Evolutionary conservation across 2,888 invertebrate species (phyloP).

Genomic region (Therioaphis trifolii): DNA sequence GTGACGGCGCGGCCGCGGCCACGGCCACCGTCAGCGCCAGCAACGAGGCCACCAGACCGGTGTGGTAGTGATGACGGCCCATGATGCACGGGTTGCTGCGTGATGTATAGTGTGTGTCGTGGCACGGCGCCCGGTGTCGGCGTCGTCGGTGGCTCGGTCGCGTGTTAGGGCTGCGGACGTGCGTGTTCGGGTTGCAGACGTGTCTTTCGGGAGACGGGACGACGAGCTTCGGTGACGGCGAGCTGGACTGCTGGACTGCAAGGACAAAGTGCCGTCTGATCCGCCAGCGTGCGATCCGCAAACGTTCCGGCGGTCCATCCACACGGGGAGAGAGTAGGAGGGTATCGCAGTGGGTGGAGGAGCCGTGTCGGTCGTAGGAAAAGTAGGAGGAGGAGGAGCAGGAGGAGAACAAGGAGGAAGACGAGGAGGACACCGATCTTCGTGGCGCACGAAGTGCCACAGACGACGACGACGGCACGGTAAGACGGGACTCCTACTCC

Average conservation of each 20-base stretch:
- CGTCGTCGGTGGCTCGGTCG: too few species aligned
- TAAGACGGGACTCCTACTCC: too few species aligned
- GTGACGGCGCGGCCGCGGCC: slow-evolving; percentile 37
- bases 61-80: not conserved
- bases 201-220: not conserved
- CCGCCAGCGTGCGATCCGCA: not conserved
- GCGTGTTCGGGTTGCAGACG: not conserved
- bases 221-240: not conserved
- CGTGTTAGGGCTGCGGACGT: not conserved
- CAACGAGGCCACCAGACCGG: not conserved
- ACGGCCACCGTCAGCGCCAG: slow-evolving; percentile 29
- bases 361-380: not conserved
- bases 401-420: slow-evolving; percentile 3
- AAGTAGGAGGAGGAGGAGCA: not conserved
- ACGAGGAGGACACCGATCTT: slow-evolving; percentile 34
- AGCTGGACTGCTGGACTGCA: not conserved
- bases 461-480: not conserved
- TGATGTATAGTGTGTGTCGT: too few species aligned
- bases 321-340: too few species aligned
- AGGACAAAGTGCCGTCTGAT: not conserved
- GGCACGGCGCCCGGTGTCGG: too few species aligned
- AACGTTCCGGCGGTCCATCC: too few species aligned
- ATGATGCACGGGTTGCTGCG: not conserved
- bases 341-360: too few species aligned
- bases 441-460: not conserved